A percentile compares a stretch with the other conserved stretches of the same genome.
Conservation (phyloP, 2,888 invertebrate genomes). For the Drosophila leonis region DNA sequence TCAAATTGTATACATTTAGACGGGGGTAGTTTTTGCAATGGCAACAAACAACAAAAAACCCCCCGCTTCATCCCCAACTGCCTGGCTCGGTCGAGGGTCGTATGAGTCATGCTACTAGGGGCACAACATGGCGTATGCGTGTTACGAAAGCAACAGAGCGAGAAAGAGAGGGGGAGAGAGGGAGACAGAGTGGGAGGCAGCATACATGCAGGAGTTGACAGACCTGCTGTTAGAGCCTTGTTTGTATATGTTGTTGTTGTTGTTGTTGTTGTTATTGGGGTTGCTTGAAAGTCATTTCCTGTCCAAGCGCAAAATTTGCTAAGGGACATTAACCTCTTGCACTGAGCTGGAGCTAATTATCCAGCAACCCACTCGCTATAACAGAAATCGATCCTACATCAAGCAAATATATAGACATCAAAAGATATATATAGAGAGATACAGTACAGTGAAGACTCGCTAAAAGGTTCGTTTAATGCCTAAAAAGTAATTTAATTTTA, state of each 20-base stretch:
- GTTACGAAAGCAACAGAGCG: slow-evolving; percentile 20
- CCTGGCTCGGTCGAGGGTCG: slow-evolving; percentile 23
- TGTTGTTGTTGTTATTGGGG: slow-evolving; percentile 31
- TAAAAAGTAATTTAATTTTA: no score
- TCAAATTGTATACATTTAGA: slow-evolving; percentile 44
- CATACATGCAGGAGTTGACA: slow-evolving; percentile 40
- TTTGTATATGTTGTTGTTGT: slow-evolving; percentile 16
- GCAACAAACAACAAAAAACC: slow-evolving; percentile 11
- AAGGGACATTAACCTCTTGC: slow-evolving; percentile 69
- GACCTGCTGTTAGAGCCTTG: slow-evolving; percentile 23
- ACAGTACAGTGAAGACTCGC: background rate
- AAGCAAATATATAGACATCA: background rate
- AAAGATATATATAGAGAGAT: background rate
- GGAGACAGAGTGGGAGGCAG: no score
- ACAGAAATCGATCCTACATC: background rate
- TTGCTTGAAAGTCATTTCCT: slow-evolving; percentile 70
- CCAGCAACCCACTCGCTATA: background rate
- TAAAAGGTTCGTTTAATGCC: no score
- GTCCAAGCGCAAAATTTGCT: slow-evolving; percentile 32
- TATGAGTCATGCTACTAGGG: slow-evolving; percentile 52
- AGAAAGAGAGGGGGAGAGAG: background rate
- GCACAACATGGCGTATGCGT: slow-evolving; percentile 63
- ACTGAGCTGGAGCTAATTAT: slow-evolving; percentile 46
- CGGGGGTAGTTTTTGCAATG: slow-evolving; percentile 51
- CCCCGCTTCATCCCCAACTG: background rate